Evolutionary conservation across 2,113 vertebrate genomes (phyloP), one percentile per base, ranked within the genome.

Genomic region (Castor canadensis): DNA sequence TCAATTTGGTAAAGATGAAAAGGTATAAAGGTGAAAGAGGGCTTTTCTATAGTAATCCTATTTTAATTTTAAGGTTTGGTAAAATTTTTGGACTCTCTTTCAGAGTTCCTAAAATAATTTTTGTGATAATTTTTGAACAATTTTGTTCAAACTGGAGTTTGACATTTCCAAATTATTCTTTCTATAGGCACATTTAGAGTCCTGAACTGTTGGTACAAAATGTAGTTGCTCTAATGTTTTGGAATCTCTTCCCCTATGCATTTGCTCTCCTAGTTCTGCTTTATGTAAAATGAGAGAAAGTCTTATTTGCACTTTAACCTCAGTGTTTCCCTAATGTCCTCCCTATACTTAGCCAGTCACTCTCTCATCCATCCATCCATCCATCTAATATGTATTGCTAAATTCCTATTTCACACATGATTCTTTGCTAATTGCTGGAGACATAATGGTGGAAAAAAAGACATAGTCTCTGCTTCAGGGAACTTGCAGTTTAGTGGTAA

Each of bases 11-110:
- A n/a, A n/a, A n/a, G n/a, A n/a, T n/a, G n/a, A n/a, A n/a, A n/a
- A n/a, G n/a, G n/a, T n/a, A n/a, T n/a, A n/a, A n/a, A 80, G 43
- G 24, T 56, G 52, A 40, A 85, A 75, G 7, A 49, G 1, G 49
- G 0, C 47, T 10, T 92, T 84, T 84, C 28, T 85, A 10, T 5
- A 79, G n/a, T 81, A 67, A 64, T 79, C 30, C 12, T 89, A 72
- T 47, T 91, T 96, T 90, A 71, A 81, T 86, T 91, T 67, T 73
- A 72, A 80, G 1, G 12, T 67, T 80, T 83, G 30, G 13, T 83
- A 5, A 58, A n/a, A 43, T 56, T 82, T 87, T 66, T 38, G 13
- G 16, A 43, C 40, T 20, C 3, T 90, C 19, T 82, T 87, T 16
- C 24, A 60, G 24, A 60, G 24, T 60, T 28, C 58, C 24, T 26